Conservation (phyloP, 2,113 vertebrate species). For the Nyctibius bracteatus region DNA sequence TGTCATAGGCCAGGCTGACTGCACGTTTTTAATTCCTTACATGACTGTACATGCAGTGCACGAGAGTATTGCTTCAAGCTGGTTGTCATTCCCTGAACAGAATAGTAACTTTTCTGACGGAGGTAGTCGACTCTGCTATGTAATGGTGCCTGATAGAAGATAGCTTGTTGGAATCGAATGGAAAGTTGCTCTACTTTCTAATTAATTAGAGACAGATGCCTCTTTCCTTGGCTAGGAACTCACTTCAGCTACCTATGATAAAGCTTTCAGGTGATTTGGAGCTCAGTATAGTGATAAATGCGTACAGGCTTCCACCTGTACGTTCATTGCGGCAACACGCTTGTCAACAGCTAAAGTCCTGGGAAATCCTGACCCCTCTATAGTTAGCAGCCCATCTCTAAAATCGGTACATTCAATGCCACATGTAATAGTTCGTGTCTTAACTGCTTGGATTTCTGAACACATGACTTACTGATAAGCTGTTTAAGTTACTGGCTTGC, state of each 20-base stretch:
- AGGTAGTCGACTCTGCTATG: not conserved
- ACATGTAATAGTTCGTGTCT: not conserved
- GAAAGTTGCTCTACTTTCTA: not conserved
- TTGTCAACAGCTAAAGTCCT: not conserved
- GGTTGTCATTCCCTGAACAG: not conserved
- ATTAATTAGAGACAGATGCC: not conserved
- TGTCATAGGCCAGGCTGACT: not conserved
- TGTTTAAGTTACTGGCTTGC: not conserved
- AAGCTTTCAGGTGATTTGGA: not conserved
- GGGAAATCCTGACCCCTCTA: not conserved
- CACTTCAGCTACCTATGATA: not conserved
- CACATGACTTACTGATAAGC: not conserved
- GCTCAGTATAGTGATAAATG: not conserved
- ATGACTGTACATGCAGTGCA: not conserved
- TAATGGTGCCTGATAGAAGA: not conserved
- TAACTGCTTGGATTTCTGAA: not conserved
- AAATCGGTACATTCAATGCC: not conserved
- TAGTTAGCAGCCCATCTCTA: not conserved
- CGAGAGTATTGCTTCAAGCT: not conserved
- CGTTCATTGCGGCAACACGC: not conserved
- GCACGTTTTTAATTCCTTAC: not conserved
- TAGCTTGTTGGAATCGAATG: not conserved
- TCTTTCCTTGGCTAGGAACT: not conserved
- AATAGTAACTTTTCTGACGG: not conserved
- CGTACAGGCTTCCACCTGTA: not conserved